Base-by-base conservation (phyloP, 2,113 vertebrate species). In the Ochotona princeps region DNA sequence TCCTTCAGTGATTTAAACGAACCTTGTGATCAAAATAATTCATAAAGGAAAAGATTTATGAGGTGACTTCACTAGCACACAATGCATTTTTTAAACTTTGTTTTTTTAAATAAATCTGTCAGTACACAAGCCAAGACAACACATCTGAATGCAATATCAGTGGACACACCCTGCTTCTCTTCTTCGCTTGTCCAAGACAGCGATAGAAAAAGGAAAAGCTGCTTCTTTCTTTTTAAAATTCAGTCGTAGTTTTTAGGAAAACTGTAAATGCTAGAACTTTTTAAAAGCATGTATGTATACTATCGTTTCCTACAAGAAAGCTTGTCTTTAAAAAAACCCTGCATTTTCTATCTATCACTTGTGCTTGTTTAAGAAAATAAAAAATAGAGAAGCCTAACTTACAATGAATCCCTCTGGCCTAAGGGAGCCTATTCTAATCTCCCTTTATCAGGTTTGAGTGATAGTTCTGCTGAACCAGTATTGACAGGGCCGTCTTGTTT, bases 81-180 rank as follows among this genome's bases (percentile, higher is more conserved):
- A 98, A 98, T 98, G 98, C 97, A 93, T 97, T 97, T 97, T 97
- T 97, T 97, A 97, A 96, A 96, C 97, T 98, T 98, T 98, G 97
- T 98, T 98, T 98, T 98, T 98, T 98, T 94, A 98, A 98, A 98
- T 98, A 98, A 98, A 98, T 98, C 97, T 97, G 97, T 98, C 97
- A 97, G 97, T 98, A 98, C 98, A 97, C 96, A 97, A 97, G 98
- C 98, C 97, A 98, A 98, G 96, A 97, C 97, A 98, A 98, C 97
- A 98, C 98, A 98, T 98, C 98, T 98, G 98, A 98, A 98, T 98
- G 98, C 98, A 98, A 98, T 98, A 98, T 98, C 98, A 98, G 90
- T 89, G 97, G 98, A 98, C 98, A 98, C 97, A 98, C 98, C 98
- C 98, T 97, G 97, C 96, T 96, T 95, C 97, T 96, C 96, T 96